Percentiles rank a stretch among this genome's conserved stretches.
phyloP scores from a whole-genome alignment of 2,888 invertebrate species.

The Lapara coniferarum region DNA sequence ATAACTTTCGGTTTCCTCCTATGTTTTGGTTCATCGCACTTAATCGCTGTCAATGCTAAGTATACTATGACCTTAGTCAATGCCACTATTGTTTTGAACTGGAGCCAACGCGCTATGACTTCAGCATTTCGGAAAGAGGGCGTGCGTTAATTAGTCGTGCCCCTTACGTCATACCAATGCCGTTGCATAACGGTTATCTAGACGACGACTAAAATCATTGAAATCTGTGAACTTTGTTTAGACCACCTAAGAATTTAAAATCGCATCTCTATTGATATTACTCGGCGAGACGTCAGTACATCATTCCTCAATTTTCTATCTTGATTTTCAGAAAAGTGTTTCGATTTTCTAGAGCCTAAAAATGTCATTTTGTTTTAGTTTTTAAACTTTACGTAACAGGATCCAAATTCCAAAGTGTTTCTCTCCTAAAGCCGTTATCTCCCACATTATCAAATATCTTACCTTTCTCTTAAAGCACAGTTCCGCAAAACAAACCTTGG shows the following conservation, averaged over 20 bases:
- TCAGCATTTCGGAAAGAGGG: background rate
- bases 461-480: background rate
- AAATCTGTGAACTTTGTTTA: no score
- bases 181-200: background rate
- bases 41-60: constrained; percentile 5
- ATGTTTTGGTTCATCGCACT: constrained; percentile 21
- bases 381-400: no score
- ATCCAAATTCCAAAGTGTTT: no score
- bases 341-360: no score
- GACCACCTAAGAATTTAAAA: no score
- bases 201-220: no score
- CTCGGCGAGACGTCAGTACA: no score
- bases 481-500: background rate
- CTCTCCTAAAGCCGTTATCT: background rate
- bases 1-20: constrained; percentile 4
- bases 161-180: background rate
- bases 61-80: background rate
- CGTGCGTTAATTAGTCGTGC: background rate
- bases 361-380: no score
- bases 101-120: background rate
- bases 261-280: no score
- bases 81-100: constrained; percentile 20
- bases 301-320: no score
- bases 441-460: background rate
- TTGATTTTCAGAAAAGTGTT: no score